Conservation (phyloP, 2,113 vertebrate species). For the Morone saxatilis region DNA sequence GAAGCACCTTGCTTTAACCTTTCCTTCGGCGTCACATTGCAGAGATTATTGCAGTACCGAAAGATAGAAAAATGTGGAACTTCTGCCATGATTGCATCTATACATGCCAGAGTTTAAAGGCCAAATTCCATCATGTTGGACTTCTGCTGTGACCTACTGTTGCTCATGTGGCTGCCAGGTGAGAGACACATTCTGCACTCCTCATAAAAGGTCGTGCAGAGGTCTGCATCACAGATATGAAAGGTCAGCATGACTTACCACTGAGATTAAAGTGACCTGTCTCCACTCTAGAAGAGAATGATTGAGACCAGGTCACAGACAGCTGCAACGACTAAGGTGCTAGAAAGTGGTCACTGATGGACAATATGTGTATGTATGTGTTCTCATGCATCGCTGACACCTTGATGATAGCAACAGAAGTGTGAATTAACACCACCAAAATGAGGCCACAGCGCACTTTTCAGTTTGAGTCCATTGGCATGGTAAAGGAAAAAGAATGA, state of each 20-base stretch:
- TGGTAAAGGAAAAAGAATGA: not conserved
- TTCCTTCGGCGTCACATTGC: not conserved
- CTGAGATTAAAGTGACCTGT: slow-evolving; percentile 69
- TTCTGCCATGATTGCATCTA: not conserved
- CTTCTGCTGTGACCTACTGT: slow-evolving; percentile 23
- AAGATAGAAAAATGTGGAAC: not conserved
- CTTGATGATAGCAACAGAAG: slow-evolving; percentile 4
- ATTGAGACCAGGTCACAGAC: slow-evolving; percentile 54
- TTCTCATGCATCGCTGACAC: slow-evolving; percentile 28
- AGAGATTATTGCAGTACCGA: not conserved
- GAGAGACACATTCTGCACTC: slow-evolving; percentile 77
- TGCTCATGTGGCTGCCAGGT: slow-evolving; percentile 27
- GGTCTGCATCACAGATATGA: slow-evolving; percentile 57
- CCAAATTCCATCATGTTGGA: slow-evolving; percentile 18
- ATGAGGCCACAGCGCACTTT: slow-evolving; percentile 22
- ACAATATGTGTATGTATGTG: slow-evolving; percentile 15
- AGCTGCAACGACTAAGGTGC: slow-evolving; percentile 28
- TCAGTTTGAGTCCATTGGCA: not conserved
- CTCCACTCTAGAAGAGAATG: slow-evolving; percentile 38
- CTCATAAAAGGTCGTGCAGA: slow-evolving; percentile 76
- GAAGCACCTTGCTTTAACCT: slow-evolving; percentile 13
- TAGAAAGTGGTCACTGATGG: slow-evolving; percentile 30
- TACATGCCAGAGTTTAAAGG: not conserved
- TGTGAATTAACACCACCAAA: slow-evolving; percentile 32
- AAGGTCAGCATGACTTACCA: slow-evolving; percentile 60